Evolutionary conservation across 2,888 invertebrate genomes (phyloP).

Genomic region (Euzetes globulus): DNA sequence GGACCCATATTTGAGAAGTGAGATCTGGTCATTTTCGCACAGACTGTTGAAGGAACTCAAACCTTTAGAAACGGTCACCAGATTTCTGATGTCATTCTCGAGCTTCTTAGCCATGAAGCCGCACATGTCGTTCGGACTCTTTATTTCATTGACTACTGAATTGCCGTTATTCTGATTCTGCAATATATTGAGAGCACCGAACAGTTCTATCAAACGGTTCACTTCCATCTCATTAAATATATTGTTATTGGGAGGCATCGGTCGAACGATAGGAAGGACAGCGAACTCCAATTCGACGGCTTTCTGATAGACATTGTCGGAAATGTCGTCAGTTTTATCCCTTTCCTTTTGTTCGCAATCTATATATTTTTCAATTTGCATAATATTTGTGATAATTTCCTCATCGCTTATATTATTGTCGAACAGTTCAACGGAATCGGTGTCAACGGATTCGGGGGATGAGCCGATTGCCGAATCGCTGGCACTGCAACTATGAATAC

Average conservation of each 20-base stretch:
- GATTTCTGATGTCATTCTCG: neutral
- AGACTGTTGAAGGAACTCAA: slow-evolving; percentile 6
- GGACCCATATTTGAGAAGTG: neutral
- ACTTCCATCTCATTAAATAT: neutral
- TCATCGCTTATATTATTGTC: neutral
- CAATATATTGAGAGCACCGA: neutral
- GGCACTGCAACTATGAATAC: neutral
- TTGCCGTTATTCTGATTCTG: neutral
- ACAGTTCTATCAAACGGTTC: neutral
- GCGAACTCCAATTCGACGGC: neutral
- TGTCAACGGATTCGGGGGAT: neutral
- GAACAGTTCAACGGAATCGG: neutral
- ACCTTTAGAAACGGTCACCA: neutral
- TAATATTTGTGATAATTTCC: neutral
- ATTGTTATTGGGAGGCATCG: neutral
- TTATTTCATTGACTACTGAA: neutral
- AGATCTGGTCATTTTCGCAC: slow-evolving; percentile 5
- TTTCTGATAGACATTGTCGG: neutral
- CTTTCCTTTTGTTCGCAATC: neutral
- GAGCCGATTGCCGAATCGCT: neutral
- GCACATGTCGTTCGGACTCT: neutral
- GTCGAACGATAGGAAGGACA: neutral
- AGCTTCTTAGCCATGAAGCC: neutral
- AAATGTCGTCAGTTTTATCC: neutral
- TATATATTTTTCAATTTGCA: neutral